phyloP scores from a whole-genome alignment of 2,888 invertebrate species.

The Invenusta paracnida region DNA sequence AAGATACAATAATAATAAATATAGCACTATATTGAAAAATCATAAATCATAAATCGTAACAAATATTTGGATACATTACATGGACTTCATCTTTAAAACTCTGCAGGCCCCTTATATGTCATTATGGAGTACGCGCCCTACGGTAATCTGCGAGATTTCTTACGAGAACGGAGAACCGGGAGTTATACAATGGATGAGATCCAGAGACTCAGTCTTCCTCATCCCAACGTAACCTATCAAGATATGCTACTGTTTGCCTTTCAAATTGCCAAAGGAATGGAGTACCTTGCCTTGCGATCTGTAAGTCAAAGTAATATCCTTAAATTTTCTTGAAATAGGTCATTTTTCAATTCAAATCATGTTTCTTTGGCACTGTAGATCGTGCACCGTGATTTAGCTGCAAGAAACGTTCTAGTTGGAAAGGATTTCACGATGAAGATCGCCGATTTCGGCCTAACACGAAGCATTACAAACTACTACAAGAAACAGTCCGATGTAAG shows the following conservation, averaged over 20 bases:
- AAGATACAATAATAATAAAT: no score
- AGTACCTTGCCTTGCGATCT: constrained; percentile 86
- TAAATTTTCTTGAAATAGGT: no score
- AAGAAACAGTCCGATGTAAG: constrained; percentile 82
- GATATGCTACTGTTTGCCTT: constrained; percentile 69
- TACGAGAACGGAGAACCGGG: constrained; percentile 69
- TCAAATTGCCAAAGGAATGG: constrained; percentile 95
- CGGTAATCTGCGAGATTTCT: constrained; percentile 88
- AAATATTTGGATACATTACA: no score
- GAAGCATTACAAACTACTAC: constrained; percentile 92
- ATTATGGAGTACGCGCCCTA: constrained; percentile 64
- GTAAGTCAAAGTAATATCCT: no score
- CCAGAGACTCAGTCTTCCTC: not conserved
- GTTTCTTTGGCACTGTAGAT: no score
- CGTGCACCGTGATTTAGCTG: constrained; percentile 93
- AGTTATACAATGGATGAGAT: not conserved
- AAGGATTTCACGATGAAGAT: constrained; percentile 91
- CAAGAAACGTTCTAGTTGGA: constrained; percentile 89
- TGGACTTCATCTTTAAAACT: no score
- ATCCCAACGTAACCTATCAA: constrained; percentile 66
- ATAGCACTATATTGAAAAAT: no score
- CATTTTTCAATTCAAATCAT: no score
- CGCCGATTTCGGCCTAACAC: constrained; percentile 92
- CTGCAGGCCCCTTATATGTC: constrained; percentile 61
- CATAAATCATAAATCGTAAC: no score